Conservation (phyloP, 2,797 vertebrate genomes). For the Chloroceryle amazona region DNA sequence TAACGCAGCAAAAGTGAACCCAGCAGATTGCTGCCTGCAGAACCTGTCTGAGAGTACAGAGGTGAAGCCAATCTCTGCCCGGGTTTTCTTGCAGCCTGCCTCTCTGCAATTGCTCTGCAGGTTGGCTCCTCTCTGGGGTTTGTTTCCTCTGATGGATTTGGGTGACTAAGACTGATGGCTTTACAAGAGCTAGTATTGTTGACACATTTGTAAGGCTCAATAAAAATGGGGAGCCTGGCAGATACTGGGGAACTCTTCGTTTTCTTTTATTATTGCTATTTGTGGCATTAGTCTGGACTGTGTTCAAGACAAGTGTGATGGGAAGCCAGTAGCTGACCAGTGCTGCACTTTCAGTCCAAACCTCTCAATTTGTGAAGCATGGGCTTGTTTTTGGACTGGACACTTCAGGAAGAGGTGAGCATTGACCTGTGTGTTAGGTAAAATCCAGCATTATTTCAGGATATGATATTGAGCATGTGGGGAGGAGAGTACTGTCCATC, state of each 20-base stretch:
- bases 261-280: not conserved
- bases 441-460: not conserved
- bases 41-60: not conserved
- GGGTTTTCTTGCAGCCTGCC: not conserved
- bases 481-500: not conserved
- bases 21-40: not conserved
- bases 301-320: constrained; percentile 40
- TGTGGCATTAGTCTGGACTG: constrained; percentile 22
- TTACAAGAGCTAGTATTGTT: constrained; percentile 57
- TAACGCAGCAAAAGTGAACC: not conserved
- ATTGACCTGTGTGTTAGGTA: not conserved
- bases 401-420: constrained; percentile 46
- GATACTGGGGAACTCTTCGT: constrained; percentile 23
- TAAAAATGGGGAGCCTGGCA: constrained; percentile 62
- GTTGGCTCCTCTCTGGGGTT: not conserved
- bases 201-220: constrained; percentile 61
- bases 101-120: not conserved
- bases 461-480: not conserved
- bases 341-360: not conserved
- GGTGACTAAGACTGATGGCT: constrained; percentile 65
- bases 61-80: not conserved
- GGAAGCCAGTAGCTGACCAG: not conserved
- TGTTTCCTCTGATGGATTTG: constrained; percentile 45
- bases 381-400: constrained; percentile 20
- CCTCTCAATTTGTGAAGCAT: not conserved